These are phyloP conservation scores for Drosophila tanythrix DNA, from an alignment of 2,888 invertebrate genomes.

Conservation along the genomic window DNA sequence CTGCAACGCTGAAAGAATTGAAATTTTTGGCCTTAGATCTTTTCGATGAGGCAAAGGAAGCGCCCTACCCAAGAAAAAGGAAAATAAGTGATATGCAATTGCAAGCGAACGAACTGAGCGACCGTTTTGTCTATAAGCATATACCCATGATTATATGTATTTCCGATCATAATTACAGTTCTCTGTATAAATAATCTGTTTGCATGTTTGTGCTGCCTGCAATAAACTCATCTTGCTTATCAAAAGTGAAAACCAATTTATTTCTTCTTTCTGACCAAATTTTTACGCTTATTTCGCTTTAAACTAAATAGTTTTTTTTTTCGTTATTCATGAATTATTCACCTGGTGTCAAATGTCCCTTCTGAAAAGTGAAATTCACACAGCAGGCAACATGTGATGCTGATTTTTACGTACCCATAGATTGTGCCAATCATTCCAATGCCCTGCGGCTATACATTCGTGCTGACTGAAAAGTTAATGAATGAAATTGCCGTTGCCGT, in stretches of 20 bases:
- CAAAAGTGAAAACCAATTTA: conserved; percentile 50
- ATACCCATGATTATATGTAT: conserved; percentile 4
- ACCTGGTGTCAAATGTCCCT: conserved; percentile 72
- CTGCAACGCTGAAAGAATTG: conserved; percentile 81
- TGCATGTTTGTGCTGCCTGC: conserved; percentile 19
- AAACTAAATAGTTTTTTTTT: conserved; percentile 19
- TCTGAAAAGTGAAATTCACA: conserved; percentile 69
- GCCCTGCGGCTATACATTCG: conserved; percentile 43
- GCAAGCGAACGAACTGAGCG: conserved; percentile 8
- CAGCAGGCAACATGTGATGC: conserved; percentile 39
- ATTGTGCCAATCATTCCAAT: conserved; percentile 72
- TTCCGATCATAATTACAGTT: conserved; percentile 13
- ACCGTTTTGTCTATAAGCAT: conserved; percentile 11
- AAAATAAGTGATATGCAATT: neutral
- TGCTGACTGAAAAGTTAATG: conserved; percentile 67
- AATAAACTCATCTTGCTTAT: conserved; percentile 56
- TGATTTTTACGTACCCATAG: conserved; percentile 27
- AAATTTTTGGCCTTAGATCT: conserved; percentile 78
- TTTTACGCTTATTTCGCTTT: conserved; percentile 14
- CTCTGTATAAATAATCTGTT: conserved; percentile 2
- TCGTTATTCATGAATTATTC: conserved; percentile 59
- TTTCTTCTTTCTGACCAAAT: conserved; percentile 31
- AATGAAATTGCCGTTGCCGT: conserved; percentile 59
- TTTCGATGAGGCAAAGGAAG: conserved; percentile 82
- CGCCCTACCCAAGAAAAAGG: conserved; percentile 81